Conservation (phyloP, 2,888 invertebrate genomes). For the Polydrusus cervinus region DNA sequence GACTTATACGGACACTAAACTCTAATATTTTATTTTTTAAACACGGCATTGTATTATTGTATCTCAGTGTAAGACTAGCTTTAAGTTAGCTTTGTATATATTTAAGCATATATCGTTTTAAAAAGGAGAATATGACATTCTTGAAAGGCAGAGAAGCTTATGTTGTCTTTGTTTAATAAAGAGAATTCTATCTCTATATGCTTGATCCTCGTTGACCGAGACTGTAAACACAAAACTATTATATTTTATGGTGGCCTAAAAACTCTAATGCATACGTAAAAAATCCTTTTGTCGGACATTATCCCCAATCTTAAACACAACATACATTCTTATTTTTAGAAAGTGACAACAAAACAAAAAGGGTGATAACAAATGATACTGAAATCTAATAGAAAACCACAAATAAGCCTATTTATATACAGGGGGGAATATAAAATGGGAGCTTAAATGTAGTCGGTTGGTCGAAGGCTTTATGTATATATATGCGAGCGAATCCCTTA, state of each 20-base stretch:
- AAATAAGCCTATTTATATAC: slow-evolving; percentile 41
- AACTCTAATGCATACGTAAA: slow-evolving; percentile 31
- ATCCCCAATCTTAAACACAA: slow-evolving; percentile 25
- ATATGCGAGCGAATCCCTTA: slow-evolving; percentile 12
- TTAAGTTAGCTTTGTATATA: too few species aligned
- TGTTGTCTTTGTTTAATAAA: too few species aligned
- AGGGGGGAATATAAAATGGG: slow-evolving; percentile 26
- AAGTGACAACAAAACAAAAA: slow-evolving; percentile 36
- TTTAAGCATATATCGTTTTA: too few species aligned
- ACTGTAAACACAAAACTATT: not conserved
- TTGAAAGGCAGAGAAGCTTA: too few species aligned
- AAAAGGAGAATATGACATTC: too few species aligned
- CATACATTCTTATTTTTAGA: slow-evolving; percentile 31
- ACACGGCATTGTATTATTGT: too few species aligned
- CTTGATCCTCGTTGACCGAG: too few species aligned
- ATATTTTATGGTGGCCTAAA: slow-evolving; percentile 10
- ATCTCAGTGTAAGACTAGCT: too few species aligned
- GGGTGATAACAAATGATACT: slow-evolving; percentile 37
- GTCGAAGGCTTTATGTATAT: slow-evolving; percentile 18
- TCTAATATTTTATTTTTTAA: too few species aligned
- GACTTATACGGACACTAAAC: too few species aligned
- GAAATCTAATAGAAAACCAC: slow-evolving; percentile 31
- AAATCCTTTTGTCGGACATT: slow-evolving; percentile 13
- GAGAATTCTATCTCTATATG: too few species aligned
- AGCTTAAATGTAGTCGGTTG: slow-evolving; percentile 9